Evolutionary conservation across 2,113 vertebrate species (phyloP), one percentile per base, ranked within the genome.

Genomic region (Zosterops japonicus): DNA sequence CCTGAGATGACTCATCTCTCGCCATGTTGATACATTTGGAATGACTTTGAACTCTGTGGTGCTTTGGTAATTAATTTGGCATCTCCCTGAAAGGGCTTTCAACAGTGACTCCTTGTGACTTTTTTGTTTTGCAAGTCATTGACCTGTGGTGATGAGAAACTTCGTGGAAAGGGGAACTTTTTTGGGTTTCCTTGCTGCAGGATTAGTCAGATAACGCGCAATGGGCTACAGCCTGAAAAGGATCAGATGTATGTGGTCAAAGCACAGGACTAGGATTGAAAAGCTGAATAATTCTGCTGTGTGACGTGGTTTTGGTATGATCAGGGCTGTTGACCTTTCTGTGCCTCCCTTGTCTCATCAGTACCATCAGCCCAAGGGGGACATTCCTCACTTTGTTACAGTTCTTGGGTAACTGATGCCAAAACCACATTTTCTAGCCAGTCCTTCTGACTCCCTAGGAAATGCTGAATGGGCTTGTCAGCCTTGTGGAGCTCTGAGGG

Each of bases 1-100:
- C 95, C 93, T 82, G 91, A 61, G 39, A 10, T 95, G 96, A 94
- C 25, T 91, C 91, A 89, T 84, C 65, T 70, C 69, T 52, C 42
- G 22, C 90, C 83, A 6, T 46, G 72, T 80, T 63, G 74, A 49
- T 84, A 57, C 21, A 14, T 79, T 86, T 75, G 47, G 71, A 89
- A 53, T 86, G 60, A 41, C 72, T 93, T 80, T 31, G 82, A 59
- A 57, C 80, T 91, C 59, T 90, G 64, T 28, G 41, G 92, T 75
- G 53, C 79, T 85, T 94, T 89, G 87, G 53, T 95, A 57, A 94
- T 91, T 76, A 93, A 57, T 74, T 36, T 74, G 39, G 68, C 68
- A 79, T 88, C 72, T 90, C 85, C 89, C 68, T 86, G 47, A 83
- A 90, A 81, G 49, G 44, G 18, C 35, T 94, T 94, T 84, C 33